phyloP scores from a whole-genome alignment of 2,888 invertebrate genomes.

The Abrostola tripartita region DNA sequence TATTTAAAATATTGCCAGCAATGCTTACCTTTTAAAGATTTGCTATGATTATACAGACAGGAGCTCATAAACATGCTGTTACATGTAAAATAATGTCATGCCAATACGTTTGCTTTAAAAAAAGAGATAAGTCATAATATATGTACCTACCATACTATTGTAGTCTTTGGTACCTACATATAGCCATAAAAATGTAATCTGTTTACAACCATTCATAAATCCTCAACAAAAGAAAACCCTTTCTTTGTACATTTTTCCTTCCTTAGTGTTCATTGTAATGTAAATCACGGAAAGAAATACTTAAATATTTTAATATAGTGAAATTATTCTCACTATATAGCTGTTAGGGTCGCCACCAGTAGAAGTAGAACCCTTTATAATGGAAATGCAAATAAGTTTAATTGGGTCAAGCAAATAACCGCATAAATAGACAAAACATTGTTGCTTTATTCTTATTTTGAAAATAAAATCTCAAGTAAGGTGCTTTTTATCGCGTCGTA shows the following conservation, averaged over 20 bases:
- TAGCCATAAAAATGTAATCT: neutral
- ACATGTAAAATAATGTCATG: too few relatives aligned
- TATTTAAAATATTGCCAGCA: too few relatives aligned
- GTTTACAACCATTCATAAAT: neutral
- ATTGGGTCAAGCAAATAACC: slow-evolving; percentile 59
- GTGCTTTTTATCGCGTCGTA: too few relatives aligned
- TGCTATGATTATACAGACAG: too few relatives aligned
- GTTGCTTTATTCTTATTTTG: slow-evolving; percentile 5
- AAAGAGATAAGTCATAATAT: too few relatives aligned
- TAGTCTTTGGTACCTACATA: too few relatives aligned
- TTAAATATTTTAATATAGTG: slow-evolving; percentile 28
- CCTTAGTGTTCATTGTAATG: neutral
- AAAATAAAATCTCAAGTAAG: neutral
- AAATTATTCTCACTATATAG: slow-evolving; percentile 25
- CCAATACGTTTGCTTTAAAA: too few relatives aligned
- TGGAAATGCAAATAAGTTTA: slow-evolving; percentile 62
- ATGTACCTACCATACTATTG: too few relatives aligned
- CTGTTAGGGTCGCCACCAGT: slow-evolving; percentile 6
- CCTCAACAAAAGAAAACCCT: neutral
- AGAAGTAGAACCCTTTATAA: slow-evolving; percentile 47
- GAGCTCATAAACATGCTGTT: too few relatives aligned
- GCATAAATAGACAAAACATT: slow-evolving; percentile 36
- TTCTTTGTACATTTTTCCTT: neutral
- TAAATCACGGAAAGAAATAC: slow-evolving; percentile 2
- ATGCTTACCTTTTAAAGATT: too few relatives aligned